phyloP scores from a whole-genome alignment of 1,140 invertebrate genomes.

The Heliconius himera region DNA sequence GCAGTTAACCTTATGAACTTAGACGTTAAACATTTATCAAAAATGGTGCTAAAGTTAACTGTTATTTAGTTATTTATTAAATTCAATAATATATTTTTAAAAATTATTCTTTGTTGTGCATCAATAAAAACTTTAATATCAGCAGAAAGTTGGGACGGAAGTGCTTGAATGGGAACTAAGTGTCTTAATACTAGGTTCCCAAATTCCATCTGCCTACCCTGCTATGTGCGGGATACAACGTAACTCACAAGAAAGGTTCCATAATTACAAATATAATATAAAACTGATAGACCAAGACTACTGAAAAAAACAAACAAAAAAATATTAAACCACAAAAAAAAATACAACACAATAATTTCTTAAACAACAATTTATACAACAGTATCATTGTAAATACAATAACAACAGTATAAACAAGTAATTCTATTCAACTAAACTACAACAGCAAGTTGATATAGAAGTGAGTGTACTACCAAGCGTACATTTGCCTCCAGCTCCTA shows the following conservation, averaged over 20 bases:
- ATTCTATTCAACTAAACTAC: not conserved
- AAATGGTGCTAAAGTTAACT: not conserved
- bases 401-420: not conserved
- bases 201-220: too few species aligned
- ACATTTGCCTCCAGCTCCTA: slow-evolving; percentile 24
- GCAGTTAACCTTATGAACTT: not conserved
- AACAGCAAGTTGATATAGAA: not conserved
- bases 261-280: too few species aligned
- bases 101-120: not conserved
- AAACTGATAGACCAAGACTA: too few species aligned
- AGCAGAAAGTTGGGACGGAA: too few species aligned
- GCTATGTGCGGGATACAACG: too few species aligned
- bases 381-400: not conserved
- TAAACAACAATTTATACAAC: not conserved
- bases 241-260: too few species aligned
- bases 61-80: not conserved
- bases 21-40: not conserved
- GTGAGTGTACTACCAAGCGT: not conserved
- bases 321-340: too few species aligned
- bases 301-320: too few species aligned
- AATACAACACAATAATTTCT: not conserved
- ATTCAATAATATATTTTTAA: not conserved
- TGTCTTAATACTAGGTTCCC: too few species aligned
- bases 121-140: too few species aligned
- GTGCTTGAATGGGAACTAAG: too few species aligned